Evolutionary conservation across 2,888 invertebrate species (phyloP).

Genomic region (Brachyptera risi): DNA sequence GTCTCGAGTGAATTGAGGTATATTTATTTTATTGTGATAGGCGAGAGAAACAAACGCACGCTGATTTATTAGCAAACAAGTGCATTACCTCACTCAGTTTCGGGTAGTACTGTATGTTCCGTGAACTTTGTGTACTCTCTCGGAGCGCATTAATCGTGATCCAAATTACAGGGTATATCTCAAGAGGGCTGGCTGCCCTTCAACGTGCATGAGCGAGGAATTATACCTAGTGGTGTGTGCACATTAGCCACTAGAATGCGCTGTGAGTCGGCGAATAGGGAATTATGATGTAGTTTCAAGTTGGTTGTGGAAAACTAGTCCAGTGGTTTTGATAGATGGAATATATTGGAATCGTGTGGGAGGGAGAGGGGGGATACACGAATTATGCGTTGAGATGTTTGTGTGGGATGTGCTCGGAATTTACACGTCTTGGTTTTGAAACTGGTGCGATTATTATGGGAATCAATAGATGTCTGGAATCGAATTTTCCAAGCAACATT

Average conservation of each 20-base stretch:
- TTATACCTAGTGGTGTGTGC: background rate
- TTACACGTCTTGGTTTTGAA: too few relatives aligned
- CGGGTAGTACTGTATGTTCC: constrained; percentile 15
- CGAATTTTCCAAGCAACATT: too few relatives aligned
- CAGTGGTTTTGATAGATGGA: too few relatives aligned
- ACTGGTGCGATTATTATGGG: too few relatives aligned
- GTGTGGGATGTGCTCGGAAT: too few relatives aligned
- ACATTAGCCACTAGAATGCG: constrained; percentile 3
- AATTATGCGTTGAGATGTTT: too few relatives aligned
- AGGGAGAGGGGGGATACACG: too few relatives aligned
- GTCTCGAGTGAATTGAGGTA: background rate
- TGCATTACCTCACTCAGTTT: background rate
- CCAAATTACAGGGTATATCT: constrained; percentile 13
- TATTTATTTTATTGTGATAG: background rate
- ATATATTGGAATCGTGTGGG: too few relatives aligned
- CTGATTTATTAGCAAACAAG: constrained; percentile 7
- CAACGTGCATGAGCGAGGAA: background rate
- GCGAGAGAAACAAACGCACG: background rate
- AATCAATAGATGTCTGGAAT: too few relatives aligned
- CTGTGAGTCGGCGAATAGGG: background rate
- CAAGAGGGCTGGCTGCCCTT: background rate
- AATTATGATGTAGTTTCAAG: too few relatives aligned
- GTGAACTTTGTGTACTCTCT: background rate
- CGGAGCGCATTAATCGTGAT: constrained; percentile 10
- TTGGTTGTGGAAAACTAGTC: too few relatives aligned